Evolutionary conservation across 2,113 vertebrate genomes (phyloP).

Genomic region (Micromys minutus): DNA sequence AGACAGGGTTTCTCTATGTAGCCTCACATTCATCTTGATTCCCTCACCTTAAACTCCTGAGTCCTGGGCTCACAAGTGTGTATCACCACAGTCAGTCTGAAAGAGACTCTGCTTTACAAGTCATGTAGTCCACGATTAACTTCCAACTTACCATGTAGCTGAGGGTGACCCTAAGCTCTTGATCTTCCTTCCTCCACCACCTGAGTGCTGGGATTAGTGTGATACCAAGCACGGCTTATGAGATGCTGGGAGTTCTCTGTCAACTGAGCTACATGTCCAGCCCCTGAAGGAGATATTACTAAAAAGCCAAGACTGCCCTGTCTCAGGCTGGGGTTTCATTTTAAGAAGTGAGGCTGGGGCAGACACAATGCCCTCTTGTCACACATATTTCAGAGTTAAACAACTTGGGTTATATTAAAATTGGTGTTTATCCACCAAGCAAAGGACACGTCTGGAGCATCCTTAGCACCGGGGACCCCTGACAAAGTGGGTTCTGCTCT

Average conservation of each 20-base stretch:
- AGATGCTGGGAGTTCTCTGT: not conserved
- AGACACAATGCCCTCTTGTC: not conserved
- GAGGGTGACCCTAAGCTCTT: not conserved
- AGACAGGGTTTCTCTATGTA: not conserved
- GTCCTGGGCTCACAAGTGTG: not conserved
- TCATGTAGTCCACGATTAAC: not conserved
- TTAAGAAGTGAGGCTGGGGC: not conserved
- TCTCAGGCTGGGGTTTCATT: not conserved
- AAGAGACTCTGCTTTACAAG: not conserved
- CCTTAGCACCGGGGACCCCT: not conserved
- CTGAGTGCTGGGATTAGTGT: not conserved
- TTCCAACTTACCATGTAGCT: not conserved
- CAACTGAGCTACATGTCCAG: not conserved
- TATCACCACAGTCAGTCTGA: not conserved
- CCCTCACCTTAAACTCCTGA: not conserved
- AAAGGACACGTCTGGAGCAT: not conserved
- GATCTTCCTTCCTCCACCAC: too few relatives aligned
- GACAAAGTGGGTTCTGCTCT: not conserved
- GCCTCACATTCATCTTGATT: too few relatives aligned
- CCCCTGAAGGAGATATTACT: not conserved
- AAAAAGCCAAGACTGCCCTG: not conserved
- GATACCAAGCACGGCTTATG: not conserved
- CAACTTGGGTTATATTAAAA: not conserved
- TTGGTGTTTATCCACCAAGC: not conserved
- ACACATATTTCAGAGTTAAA: not conserved